Conservation (phyloP, 2,888 invertebrate genomes). For the Phytoseiulus persimilis region DNA sequence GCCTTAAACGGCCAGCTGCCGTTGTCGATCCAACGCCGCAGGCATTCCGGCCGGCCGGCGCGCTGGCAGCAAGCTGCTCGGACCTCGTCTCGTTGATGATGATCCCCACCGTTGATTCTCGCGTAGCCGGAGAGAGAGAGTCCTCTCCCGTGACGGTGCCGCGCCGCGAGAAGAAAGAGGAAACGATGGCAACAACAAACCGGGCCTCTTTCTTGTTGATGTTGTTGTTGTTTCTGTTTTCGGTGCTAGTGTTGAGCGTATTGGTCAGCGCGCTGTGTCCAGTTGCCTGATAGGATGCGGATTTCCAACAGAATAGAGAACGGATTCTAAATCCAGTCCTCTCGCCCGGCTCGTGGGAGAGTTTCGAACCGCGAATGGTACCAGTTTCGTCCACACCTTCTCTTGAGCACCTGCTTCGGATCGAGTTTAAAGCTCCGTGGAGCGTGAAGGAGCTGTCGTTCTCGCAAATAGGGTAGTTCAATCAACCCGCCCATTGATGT, state of each 20-base stretch:
- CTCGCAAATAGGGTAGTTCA: too few relatives aligned
- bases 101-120: background rate
- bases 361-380: background rate
- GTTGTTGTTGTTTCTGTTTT: background rate
- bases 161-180: background rate
- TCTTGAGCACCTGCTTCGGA: too few relatives aligned
- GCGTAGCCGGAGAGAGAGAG: background rate
- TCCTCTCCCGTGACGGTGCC: background rate
- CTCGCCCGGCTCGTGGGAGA: background rate
- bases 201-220: conserved; percentile 5
- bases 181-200: background rate
- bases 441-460: too few relatives aligned
- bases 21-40: too few relatives aligned
- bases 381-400: too few relatives aligned
- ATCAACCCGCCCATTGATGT: too few relatives aligned
- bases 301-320: background rate
- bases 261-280: background rate
- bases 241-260: background rate
- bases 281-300: background rate
- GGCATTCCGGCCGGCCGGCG: too few relatives aligned
- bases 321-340: background rate
- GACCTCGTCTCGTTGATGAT: too few relatives aligned
- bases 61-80: too few relatives aligned
- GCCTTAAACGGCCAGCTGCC: too few relatives aligned
- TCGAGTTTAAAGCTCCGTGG: too few relatives aligned